Conservation (phyloP, 2,888 invertebrate genomes). For the Kryphioiulus occultus region DNA sequence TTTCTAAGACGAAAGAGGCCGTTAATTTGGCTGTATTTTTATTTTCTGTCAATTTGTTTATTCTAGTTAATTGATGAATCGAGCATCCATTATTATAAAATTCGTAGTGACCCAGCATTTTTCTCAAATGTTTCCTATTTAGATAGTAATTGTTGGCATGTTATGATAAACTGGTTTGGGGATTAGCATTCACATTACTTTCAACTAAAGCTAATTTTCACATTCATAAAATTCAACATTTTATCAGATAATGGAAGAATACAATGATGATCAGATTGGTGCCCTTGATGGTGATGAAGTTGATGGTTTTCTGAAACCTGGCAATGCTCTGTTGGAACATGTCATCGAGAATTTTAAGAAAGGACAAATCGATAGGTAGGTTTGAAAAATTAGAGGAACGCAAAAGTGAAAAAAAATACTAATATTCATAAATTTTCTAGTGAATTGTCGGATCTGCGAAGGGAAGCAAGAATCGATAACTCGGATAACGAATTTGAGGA, state of each 20-base stretch:
- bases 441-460: not conserved
- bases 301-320: constrained; percentile 76
- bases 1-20: no score
- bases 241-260: constrained; percentile 75
- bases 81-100: no score
- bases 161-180: no score
- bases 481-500: constrained; percentile 2
- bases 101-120: no score
- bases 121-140: no score
- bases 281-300: constrained; percentile 90
- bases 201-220: no score
- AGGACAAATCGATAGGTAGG: constrained; percentile 57
- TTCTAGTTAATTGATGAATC: no score
- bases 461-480: not conserved
- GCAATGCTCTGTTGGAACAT: constrained; percentile 74
- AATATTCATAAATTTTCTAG: not conserved
- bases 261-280: constrained; percentile 89
- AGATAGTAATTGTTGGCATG: no score
- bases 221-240: no score
- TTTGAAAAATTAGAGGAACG: constrained; percentile 60
- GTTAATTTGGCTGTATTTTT: no score
- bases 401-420: not conserved
- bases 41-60: no score
- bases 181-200: no score
- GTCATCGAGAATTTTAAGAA: constrained; percentile 80